phyloP scores from a whole-genome alignment of 2,888 invertebrate genomes.

The Argyresthia goedartella region DNA sequence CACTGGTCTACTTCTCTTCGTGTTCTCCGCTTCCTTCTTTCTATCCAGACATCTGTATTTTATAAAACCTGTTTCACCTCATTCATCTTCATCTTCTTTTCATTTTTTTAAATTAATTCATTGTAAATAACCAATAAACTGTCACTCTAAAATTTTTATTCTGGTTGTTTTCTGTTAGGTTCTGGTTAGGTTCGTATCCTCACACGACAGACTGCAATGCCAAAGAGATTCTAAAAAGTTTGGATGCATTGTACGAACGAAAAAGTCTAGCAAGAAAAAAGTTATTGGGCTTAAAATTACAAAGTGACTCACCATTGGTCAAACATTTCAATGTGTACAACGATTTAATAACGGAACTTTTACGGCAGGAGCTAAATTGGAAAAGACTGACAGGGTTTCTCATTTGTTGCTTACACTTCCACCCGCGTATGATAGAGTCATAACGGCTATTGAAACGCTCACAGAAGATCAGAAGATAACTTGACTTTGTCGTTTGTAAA shows the following conservation, averaged over 20 bases:
- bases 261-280: neutral
- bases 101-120: too few relatives aligned
- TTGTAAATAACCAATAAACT: too few relatives aligned
- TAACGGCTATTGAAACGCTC: conserved; percentile 33
- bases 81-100: too few relatives aligned
- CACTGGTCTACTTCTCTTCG: too few relatives aligned
- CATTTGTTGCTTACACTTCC: conserved; percentile 23
- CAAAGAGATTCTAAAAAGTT: neutral
- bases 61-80: too few relatives aligned
- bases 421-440: conserved; percentile 25
- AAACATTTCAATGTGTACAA: conserved; percentile 26
- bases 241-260: neutral
- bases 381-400: conserved; percentile 29
- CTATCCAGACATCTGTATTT: too few relatives aligned
- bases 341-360: conserved; percentile 24
- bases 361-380: conserved; percentile 26
- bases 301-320: neutral
- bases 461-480: conserved; percentile 2
- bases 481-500: neutral
- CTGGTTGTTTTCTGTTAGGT: too few relatives aligned
- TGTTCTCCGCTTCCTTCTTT: too few relatives aligned
- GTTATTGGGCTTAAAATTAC: neutral
- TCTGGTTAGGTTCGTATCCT: too few relatives aligned
- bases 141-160: too few relatives aligned
- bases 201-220: neutral